Evolutionary conservation across 1,140 invertebrate species (phyloP).

Genomic region (Trialeurodes vaporariorum): DNA sequence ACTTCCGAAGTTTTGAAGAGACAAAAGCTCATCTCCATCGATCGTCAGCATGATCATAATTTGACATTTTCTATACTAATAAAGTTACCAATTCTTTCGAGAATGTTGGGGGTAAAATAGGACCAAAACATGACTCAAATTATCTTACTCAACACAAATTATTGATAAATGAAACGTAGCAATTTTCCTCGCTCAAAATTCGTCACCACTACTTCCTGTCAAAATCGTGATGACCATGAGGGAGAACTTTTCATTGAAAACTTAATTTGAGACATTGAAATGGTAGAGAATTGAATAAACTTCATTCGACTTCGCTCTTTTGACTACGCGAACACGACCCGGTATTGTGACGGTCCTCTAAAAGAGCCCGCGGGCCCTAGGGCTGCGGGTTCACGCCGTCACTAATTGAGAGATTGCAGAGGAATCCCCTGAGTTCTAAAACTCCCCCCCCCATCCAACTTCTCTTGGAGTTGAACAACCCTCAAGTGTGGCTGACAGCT

Average conservation of each 20-base stretch:
- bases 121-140: no score
- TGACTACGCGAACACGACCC: not conserved
- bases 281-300: not conserved
- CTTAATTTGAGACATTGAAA: not conserved
- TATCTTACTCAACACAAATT: no score
- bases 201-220: no score
- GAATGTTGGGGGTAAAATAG: no score
- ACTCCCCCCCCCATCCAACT: not conserved
- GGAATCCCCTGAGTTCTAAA: not conserved
- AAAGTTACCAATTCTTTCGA: no score
- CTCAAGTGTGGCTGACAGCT: not conserved
- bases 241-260: not conserved
- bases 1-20: no score
- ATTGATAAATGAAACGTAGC: no score
- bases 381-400: not conserved
- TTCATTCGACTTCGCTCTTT: not conserved
- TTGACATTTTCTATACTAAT: no score
- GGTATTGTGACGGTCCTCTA: not conserved
- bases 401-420: not conserved
- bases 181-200: no score
- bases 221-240: no score
- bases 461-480: not conserved
- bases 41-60: no score
- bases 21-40: no score
- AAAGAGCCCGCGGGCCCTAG: not conserved